A percentile compares a stretch with the other conserved stretches of the same genome.
Conservation (phyloP, 2,797 vertebrate species). For the Perodicticus potto region DNA sequence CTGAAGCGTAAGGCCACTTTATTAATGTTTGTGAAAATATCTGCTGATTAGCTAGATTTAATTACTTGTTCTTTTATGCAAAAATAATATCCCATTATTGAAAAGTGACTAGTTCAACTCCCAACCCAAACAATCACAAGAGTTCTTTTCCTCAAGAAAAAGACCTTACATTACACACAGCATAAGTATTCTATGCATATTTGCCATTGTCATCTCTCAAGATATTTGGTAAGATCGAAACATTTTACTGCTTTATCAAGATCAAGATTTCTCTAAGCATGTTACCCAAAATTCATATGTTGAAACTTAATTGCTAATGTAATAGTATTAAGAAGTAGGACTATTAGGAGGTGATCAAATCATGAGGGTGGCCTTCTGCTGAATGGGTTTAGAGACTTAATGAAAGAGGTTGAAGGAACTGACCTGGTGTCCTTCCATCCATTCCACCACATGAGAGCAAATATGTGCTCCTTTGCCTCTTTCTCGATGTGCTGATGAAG, state of each 20-base stretch:
- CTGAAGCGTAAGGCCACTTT: background rate
- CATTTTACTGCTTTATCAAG: background rate
- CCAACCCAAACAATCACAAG: background rate
- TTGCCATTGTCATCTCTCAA: background rate
- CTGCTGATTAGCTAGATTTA: background rate
- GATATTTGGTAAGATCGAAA: background rate
- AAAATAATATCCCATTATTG: background rate
- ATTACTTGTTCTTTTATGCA: background rate
- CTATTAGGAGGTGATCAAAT: background rate
- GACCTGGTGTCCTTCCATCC: background rate
- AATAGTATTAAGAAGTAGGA: background rate
- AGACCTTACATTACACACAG: background rate
- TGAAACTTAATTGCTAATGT: background rate
- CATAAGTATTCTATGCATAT: background rate
- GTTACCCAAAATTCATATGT: background rate
- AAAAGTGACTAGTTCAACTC: background rate
- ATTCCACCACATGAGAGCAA: background rate
- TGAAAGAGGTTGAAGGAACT: background rate
- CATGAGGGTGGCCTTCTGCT: background rate
- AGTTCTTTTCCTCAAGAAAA: background rate
- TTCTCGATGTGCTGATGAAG: no score
- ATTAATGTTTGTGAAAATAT: background rate
- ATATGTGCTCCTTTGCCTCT: background rate
- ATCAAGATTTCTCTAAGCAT: background rate
- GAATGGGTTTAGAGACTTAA: background rate